Evolutionary conservation across 2,113 vertebrate genomes (phyloP), one percentile per base, ranked within the genome.

Genomic region (Zootoca vivipara): DNA sequence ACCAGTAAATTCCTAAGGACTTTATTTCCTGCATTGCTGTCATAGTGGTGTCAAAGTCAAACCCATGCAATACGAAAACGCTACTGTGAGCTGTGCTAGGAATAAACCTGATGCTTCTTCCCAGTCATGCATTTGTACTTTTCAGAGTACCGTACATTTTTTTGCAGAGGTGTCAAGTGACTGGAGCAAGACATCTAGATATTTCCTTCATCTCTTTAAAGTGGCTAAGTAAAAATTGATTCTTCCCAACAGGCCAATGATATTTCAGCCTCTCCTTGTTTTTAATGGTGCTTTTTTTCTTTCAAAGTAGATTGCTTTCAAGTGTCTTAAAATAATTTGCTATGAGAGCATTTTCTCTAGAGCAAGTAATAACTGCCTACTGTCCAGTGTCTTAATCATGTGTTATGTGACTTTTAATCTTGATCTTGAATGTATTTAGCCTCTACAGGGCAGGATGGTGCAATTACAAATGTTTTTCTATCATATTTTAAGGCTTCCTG

Each of bases 271-370:
- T 92, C 91, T 92, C 90, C 80, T 83, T 92, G 92, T 89, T 89
- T 82, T 87, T 90, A 93, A 95, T 95, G 95, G 94, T 96, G 94
- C 94, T 93, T 95, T 94, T 94, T 92, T 65, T 16, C 26, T 94
- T 87, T 93, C 84, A 33, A 92, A 94, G 80, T 93, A 92, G 84
- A 85, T 92, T 91, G 92, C 91, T 95, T 95, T 93, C 88, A 93
- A 96, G 89, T 94, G 93, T 95, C 93, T 95, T 94, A 94, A 93
- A 95, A 91, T 86, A 92, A 94, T 93, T 90, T 91, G 93, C 91
- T 95, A 86, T 92, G 88, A 91, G 30, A 91, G 30, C 87, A 82
- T 92, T 58, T 92, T 93, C 69, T 91, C 85, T 93, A 92, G 91
- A 93, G 85, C 92, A 94, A 94, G 93, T 92, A 86, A 91, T 87